Conservation (phyloP, 2,888 invertebrate species). For the Andrena fulva region DNA sequence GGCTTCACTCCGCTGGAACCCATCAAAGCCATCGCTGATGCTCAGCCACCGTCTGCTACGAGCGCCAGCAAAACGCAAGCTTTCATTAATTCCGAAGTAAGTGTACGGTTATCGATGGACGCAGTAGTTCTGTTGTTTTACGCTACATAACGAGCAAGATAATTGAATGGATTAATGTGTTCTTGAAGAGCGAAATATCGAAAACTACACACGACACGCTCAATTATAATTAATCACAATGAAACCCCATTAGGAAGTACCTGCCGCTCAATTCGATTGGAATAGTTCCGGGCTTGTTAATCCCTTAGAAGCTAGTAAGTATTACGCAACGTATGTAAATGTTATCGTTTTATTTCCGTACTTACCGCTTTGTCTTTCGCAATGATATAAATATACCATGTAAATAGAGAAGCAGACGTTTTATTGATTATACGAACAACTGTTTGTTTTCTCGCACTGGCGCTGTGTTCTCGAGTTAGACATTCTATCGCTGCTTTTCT, state of each 20-base stretch:
- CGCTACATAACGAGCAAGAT: not conserved
- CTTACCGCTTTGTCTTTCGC: constrained; percentile 6
- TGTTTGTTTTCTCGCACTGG: not conserved
- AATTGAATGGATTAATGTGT: not conserved
- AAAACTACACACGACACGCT: not conserved
- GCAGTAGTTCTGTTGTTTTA: constrained; percentile 10
- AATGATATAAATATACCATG: not conserved
- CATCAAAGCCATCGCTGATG: constrained; percentile 86
- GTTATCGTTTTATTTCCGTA: constrained; percentile 22
- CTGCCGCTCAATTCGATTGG: constrained; percentile 91
- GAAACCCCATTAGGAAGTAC: constrained; percentile 84
- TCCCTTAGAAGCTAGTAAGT: constrained; percentile 87
- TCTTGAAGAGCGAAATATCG: not conserved
- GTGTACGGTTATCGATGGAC: constrained; percentile 24
- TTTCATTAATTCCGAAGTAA: constrained; percentile 76
- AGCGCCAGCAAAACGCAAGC: constrained; percentile 68
- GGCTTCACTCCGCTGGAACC: constrained; percentile 92
- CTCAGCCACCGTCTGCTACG: constrained; percentile 62
- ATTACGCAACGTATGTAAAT: constrained; percentile 43
- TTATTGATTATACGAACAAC: not conserved
- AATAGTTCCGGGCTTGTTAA: constrained; percentile 90
- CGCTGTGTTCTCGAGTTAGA: constrained; percentile 5
- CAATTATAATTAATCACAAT: constrained; percentile 54
- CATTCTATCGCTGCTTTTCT: constrained; percentile 16
- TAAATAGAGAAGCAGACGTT: constrained; percentile 9